These are phyloP conservation scores for Myopa tessellatipennis DNA, from an alignment of 2,888 invertebrate species.

Conservation along the genomic window DNA sequence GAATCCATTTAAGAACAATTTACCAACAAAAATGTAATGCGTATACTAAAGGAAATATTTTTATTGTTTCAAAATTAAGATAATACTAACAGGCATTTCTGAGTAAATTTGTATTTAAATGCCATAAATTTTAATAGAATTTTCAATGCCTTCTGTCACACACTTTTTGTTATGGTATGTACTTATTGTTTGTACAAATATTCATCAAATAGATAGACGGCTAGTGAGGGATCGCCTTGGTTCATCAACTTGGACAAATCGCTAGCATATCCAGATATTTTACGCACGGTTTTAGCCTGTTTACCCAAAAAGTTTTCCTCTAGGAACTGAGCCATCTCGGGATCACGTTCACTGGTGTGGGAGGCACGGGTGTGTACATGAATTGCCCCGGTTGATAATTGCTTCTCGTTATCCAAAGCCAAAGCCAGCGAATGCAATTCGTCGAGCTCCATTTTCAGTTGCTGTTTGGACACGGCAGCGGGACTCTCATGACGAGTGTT, in stretches of 20 bases:
- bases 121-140: too few species aligned
- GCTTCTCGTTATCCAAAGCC: constrained; percentile 81
- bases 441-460: constrained; percentile 60
- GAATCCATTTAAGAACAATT: too few species aligned
- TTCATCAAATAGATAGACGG: constrained; percentile 82
- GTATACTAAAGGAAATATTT: too few species aligned
- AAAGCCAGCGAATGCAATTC: constrained; percentile 80
- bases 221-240: constrained; percentile 73
- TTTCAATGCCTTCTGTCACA: too few species aligned
- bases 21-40: too few species aligned
- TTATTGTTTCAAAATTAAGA: too few species aligned
- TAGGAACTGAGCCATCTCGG: constrained; percentile 79
- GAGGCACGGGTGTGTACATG: constrained; percentile 76
- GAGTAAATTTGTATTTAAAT: too few species aligned
- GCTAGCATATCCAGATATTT: constrained; percentile 78
- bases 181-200: constrained; percentile 66
- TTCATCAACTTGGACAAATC: constrained; percentile 78
- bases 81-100: too few species aligned
- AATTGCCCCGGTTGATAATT: constrained; percentile 76
- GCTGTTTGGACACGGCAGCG: constrained; percentile 47
- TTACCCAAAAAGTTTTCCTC: constrained; percentile 81
- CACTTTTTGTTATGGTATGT: background rate
- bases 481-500: constrained; percentile 58
- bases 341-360: constrained; percentile 73
- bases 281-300: constrained; percentile 76